A percentile compares a stretch with the other conserved stretches of the same genome.
Conservation (phyloP, 2,797 vertebrate species). For the Enteromius anoplus region DNA sequence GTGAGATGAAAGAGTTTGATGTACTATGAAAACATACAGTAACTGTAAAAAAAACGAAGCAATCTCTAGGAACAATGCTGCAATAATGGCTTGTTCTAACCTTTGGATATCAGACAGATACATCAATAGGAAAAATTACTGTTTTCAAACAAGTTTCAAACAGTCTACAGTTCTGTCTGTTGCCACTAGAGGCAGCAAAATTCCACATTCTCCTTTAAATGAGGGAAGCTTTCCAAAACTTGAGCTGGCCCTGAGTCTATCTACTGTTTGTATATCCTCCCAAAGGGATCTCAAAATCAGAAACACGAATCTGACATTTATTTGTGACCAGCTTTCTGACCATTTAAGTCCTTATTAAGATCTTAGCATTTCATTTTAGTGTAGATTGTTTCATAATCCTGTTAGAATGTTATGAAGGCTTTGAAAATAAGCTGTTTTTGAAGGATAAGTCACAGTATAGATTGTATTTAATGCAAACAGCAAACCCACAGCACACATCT, state of each 20-base stretch:
- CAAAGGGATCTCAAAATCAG: neutral
- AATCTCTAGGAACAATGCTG: neutral
- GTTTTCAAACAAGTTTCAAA: conserved; percentile 1
- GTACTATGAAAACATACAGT: conserved; percentile 6
- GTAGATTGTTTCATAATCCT: neutral
- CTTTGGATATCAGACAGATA: neutral
- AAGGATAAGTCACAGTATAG: neutral
- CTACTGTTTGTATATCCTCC: neutral
- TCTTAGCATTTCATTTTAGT: neutral
- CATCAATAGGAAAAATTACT: neutral
- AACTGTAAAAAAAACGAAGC: neutral
- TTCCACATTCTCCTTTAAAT: neutral
- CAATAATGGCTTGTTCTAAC: neutral
- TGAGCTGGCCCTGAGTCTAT: neutral
- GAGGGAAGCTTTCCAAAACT: neutral
- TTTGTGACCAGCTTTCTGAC: neutral
- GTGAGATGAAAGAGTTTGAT: conserved; percentile 7
- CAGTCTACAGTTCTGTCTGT: neutral
- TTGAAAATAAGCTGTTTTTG: neutral
- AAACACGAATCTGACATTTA: neutral
- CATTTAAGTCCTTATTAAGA: conserved; percentile 1
- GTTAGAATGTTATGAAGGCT: neutral
- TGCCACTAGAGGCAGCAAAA: neutral
- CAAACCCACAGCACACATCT: neutral
- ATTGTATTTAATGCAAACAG: neutral